phyloP scores from a whole-genome alignment of 2,797 vertebrate genomes.

The Hoplostethus mediterraneus region DNA sequence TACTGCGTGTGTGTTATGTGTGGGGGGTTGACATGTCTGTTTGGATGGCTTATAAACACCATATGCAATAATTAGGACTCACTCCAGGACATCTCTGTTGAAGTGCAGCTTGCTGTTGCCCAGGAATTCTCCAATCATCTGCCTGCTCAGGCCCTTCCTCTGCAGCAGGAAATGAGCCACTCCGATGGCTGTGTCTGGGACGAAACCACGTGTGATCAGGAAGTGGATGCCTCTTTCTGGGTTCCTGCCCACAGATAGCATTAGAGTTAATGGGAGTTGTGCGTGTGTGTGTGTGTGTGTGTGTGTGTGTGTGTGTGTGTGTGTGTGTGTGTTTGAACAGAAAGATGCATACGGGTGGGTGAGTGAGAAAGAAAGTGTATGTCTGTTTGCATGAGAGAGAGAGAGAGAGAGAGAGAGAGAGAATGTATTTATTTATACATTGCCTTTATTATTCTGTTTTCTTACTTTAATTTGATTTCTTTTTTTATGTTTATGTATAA shows the following conservation, averaged over 20 bases:
- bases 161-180: conserved; percentile 98
- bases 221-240: conserved; percentile 99
- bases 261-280: conserved; percentile 27
- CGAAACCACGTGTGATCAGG: conserved; percentile 96
- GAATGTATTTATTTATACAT: too few relatives aligned
- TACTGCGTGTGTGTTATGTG: not conserved
- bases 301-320: conserved; percentile 12
- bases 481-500: too few relatives aligned
- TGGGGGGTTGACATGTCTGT: too few relatives aligned
- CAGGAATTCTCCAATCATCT: conserved; percentile 99
- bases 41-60: not conserved
- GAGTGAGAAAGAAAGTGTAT: too few relatives aligned
- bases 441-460: too few relatives aligned
- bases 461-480: too few relatives aligned
- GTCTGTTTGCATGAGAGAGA: not conserved
- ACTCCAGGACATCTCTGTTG: conserved; percentile 94
- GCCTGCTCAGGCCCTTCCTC: conserved; percentile 96
- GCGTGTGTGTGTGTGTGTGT: not conserved
- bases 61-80: conserved; percentile 58
- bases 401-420: not conserved
- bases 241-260: conserved; percentile 86
- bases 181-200: conserved; percentile 97
- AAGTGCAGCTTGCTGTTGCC: conserved; percentile 99
- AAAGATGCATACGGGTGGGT: conserved; percentile 22
- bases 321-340: conserved; percentile 33